phyloP scores from a whole-genome alignment of 1,140 invertebrate species.

The Dendroctonus valens region DNA sequence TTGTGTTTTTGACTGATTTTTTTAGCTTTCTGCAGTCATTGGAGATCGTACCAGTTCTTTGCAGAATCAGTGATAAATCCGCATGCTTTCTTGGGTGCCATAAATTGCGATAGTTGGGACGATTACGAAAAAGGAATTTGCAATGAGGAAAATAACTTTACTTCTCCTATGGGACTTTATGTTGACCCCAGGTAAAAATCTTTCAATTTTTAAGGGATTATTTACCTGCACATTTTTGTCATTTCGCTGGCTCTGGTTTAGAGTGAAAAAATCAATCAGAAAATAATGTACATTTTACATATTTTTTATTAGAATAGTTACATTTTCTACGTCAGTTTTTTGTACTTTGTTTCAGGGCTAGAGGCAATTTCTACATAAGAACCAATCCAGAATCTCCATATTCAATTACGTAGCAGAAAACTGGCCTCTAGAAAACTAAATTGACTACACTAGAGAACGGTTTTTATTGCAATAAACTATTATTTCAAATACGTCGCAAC shows the following conservation, averaged over 20 bases:
- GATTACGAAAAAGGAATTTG: conserved; percentile 59
- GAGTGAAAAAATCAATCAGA: background rate
- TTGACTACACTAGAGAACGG: too few relatives aligned
- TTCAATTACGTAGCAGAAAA: conserved; percentile 33
- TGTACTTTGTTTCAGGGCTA: conserved; percentile 39
- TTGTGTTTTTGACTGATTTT: conserved; percentile 7
- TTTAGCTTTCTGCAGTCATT: conserved; percentile 74
- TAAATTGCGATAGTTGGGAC: conserved; percentile 60
- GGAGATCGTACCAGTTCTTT: conserved; percentile 65
- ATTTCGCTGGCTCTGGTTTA: background rate
- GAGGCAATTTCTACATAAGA: conserved; percentile 42
- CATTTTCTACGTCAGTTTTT: background rate
- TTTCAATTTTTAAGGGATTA: background rate
- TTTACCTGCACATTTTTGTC: background rate
- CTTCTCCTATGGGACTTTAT: conserved; percentile 43
- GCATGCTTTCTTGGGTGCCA: conserved; percentile 56
- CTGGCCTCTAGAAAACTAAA: background rate
- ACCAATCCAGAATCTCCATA: conserved; percentile 42
- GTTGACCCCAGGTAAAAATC: conserved; percentile 39
- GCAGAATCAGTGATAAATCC: conserved; percentile 64
- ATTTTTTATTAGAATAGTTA: background rate
- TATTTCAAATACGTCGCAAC: too few relatives aligned
- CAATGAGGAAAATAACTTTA: conserved; percentile 36
- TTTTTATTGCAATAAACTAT: too few relatives aligned
- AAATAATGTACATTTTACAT: background rate